phyloP scores from a whole-genome alignment of 1,140 invertebrate species.

The Nasonia vitripennis region DNA sequence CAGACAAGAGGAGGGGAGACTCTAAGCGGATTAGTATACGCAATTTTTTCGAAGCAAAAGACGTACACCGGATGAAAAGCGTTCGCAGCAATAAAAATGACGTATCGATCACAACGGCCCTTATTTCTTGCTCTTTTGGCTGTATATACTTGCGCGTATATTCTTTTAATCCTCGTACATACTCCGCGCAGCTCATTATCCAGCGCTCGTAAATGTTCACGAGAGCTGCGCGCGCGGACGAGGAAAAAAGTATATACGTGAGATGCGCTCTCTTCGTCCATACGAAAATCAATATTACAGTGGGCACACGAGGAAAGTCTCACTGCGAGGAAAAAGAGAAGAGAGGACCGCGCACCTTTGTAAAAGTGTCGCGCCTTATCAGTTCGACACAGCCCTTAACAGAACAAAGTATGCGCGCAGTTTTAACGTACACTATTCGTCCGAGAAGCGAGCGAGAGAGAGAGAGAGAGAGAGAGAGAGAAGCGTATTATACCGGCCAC shows the following conservation, averaged over 20 bases:
- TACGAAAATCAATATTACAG: background rate
- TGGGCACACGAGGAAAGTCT: background rate
- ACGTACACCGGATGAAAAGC: background rate
- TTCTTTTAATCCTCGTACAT: background rate
- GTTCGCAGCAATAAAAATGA: no score
- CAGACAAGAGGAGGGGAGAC: background rate
- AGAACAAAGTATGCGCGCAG: constrained; percentile 62
- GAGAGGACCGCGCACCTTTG: background rate
- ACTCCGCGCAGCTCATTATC: background rate
- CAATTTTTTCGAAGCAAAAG: background rate
- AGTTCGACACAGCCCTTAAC: constrained; percentile 56
- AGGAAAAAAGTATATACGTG: background rate
- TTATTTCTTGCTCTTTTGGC: background rate
- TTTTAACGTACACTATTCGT: constrained; percentile 52
- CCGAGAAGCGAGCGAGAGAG: constrained; percentile 28
- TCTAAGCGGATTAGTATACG: background rate
- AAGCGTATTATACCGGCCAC: constrained; percentile 39
- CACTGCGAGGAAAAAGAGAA: background rate
- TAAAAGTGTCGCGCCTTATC: constrained; percentile 33
- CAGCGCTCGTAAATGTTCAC: background rate
- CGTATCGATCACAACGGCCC: no score
- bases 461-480: constrained; percentile 63
- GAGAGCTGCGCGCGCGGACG: background rate
- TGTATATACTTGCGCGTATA: no score
- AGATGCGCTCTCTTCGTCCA: background rate